Base-by-base conservation (phyloP, 2,888 invertebrate species). In the Enoplolaimus lenunculus region DNA sequence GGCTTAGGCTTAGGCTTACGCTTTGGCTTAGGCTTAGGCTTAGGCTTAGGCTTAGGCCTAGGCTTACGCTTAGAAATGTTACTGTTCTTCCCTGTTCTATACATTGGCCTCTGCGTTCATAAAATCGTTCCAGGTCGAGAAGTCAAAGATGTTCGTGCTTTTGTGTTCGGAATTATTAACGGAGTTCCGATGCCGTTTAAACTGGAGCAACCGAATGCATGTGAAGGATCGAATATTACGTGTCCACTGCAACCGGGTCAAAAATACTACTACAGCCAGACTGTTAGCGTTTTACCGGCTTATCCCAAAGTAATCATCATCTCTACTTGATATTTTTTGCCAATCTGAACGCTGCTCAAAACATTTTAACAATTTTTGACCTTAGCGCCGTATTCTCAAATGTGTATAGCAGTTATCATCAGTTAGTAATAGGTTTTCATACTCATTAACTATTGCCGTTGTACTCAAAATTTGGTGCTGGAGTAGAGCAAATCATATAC, bases 1-100 rank as follows among this genome's bases (percentile, higher is more conserved):
- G n/a, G n/a, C n/a, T n/a, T n/a, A n/a, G n/a, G n/a, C n/a, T n/a
- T n/a, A 72, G 73, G 70, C 71, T 71, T 73, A 71, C 73, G 73
- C 71, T 73, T 73, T 66, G 72, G 72, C 69, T 72, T 72, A 71
- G 73, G 72, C 60, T 72, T 72, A 73, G 72, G 72, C 70, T 72
- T 72, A 73, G 72, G 72, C 73, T 73, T 73, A 70, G 72, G 73
- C 69, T 72, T 73, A 73, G 71, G 71, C 69, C 68, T 72, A 72
- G 71, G 71, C 69, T 71, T 71, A 72, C 65, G 71, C 64, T 71
- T 72, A 72, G 71, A 35, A 45, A n/a, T n/a, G n/a, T n/a, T n/a
- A n/a, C n/a, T n/a, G n/a, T n/a, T n/a, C n/a, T n/a, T 45, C 45
- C 45, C 45, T 45, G 21, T 45, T 13, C 7, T 21, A 13, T 45